Evolutionary conservation across 2,113 vertebrate genomes (phyloP).

Genomic region (Perca flavescens): DNA sequence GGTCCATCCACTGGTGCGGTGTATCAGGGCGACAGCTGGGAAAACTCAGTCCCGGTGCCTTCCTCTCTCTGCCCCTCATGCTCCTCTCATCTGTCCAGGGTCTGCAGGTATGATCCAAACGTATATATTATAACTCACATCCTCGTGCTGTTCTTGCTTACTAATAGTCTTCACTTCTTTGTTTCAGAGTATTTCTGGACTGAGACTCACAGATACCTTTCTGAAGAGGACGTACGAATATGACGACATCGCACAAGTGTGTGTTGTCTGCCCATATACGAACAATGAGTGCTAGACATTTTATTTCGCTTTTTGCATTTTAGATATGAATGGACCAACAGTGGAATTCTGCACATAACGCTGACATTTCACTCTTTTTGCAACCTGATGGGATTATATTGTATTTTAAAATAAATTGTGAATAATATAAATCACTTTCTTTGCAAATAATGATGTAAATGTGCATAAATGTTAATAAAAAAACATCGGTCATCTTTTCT

Average conservation of each 20-base stretch:
- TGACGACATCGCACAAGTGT: constrained; percentile 97
- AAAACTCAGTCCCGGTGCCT: constrained; percentile 92
- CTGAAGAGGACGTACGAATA: constrained; percentile 98
- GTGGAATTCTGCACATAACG: constrained; percentile 56
- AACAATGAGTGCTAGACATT: constrained; percentile 83
- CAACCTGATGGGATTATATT: constrained; percentile 39
- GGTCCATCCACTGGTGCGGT: constrained; percentile 96
- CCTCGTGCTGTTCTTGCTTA: neutral
- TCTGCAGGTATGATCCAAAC: constrained; percentile 87
- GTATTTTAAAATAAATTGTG: constrained; percentile 76
- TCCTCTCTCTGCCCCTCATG: constrained; percentile 91
- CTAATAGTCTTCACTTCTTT: neutral
- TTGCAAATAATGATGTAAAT: constrained; percentile 69
- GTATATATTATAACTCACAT: too few relatives aligned
- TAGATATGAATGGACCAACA: constrained; percentile 78
- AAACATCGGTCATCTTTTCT: constrained; percentile 63
- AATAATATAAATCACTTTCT: constrained; percentile 70
- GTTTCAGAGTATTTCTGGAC: constrained; percentile 93
- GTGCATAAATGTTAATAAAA: constrained; percentile 83
- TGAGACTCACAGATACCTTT: constrained; percentile 96
- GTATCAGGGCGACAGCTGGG: constrained; percentile 95
- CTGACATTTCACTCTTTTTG: constrained; percentile 61
- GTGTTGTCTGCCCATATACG: constrained; percentile 91
- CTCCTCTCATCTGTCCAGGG: constrained; percentile 95
- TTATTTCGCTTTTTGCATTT: constrained; percentile 52